These are phyloP conservation scores for Fragum fragum DNA, from an alignment of 2,888 invertebrate genomes.

Conservation along the genomic window DNA sequence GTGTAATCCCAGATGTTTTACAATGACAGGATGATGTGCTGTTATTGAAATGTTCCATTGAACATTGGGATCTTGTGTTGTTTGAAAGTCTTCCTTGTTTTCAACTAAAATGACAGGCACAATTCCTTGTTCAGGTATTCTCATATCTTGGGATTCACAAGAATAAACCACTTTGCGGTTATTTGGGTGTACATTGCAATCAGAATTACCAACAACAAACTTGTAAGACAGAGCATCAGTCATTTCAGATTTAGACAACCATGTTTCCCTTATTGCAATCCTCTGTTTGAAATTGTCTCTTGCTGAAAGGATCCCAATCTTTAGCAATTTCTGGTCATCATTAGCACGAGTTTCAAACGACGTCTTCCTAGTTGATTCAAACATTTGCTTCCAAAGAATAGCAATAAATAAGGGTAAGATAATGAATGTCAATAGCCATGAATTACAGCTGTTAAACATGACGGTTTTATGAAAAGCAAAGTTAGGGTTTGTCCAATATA, in stretches of 20 bases:
- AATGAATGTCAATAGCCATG: background rate
- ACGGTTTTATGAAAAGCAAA: too few species aligned
- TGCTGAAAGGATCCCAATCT: constrained; percentile 53
- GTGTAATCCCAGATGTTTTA: constrained; percentile 52
- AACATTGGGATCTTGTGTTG: background rate
- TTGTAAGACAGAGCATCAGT: constrained; percentile 24
- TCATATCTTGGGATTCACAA: constrained; percentile 32
- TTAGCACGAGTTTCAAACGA: background rate
- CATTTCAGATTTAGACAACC: constrained; percentile 30
- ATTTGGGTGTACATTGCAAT: constrained; percentile 46
- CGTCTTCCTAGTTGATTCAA: background rate
- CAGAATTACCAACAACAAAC: constrained; percentile 55
- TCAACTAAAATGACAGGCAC: background rate
- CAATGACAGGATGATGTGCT: constrained; percentile 49
- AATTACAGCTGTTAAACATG: background rate
- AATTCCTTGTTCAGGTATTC: background rate
- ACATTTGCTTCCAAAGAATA: background rate
- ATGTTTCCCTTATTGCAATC: constrained; percentile 47
- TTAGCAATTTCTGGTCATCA: constrained; percentile 10
- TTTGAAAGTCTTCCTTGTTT: background rate
- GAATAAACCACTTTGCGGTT: constrained; percentile 47
- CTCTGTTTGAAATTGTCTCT: constrained; percentile 54
- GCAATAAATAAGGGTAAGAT: background rate
- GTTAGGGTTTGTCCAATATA: background rate
- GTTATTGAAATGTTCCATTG: constrained; percentile 52